These are phyloP conservation scores for Ptilorrhoa leucosticta DNA, from an alignment of 2,113 vertebrate genomes.

Conservation along the genomic window DNA sequence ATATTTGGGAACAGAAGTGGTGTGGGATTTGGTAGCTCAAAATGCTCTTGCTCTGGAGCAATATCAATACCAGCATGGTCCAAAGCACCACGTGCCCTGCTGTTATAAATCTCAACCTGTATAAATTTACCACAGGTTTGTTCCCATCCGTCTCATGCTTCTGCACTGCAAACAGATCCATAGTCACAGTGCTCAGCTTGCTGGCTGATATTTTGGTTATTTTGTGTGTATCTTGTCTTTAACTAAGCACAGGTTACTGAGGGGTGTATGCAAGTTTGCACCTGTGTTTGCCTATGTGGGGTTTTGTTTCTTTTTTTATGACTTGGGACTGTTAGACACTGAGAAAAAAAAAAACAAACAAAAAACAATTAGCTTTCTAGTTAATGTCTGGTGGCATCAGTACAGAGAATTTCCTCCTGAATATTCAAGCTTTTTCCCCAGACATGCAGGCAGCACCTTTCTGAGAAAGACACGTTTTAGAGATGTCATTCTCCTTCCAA, in stretches of 20 bases:
- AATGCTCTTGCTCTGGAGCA: background rate
- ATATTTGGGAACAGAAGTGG: background rate
- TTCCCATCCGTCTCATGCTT: background rate
- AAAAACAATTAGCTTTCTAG: background rate
- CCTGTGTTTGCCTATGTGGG: fast-evolving
- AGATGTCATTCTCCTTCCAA: background rate
- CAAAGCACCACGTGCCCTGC: fast-evolving
- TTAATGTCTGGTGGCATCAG: background rate
- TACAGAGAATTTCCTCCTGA: background rate
- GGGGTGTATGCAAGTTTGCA: background rate
- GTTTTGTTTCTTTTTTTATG: background rate
- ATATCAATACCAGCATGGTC: background rate
- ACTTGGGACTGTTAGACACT: background rate
- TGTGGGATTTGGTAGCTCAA: background rate
- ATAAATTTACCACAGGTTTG: background rate
- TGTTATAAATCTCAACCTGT: background rate
- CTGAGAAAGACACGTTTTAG: background rate
- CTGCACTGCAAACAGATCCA: background rate
- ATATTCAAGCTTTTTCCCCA: background rate
- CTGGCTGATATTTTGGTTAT: background rate
- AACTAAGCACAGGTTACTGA: background rate
- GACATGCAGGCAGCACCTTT: background rate
- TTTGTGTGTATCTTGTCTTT: background rate
- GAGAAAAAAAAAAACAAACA: background rate
- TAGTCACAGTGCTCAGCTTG: background rate